Base-by-base conservation (phyloP, 2,888 invertebrate genomes). In the Romanomermis culicivorax region DNA sequence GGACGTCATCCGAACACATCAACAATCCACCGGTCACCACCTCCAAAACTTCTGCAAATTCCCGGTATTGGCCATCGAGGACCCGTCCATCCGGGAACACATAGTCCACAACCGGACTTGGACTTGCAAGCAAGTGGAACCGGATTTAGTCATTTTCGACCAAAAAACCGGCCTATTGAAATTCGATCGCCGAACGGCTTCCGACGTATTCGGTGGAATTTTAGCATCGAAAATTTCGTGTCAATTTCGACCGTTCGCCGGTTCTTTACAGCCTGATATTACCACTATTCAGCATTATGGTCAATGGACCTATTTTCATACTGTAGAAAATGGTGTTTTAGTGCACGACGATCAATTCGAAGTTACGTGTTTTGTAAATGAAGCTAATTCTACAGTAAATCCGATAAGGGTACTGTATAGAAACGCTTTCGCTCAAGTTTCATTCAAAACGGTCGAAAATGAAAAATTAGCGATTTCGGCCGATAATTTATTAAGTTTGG, bases 341-440 rank as follows among this genome's bases (percentile, higher is more conserved):
- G 23, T 20, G 23, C 4, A 4, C 4, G 50, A 49, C 50, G 50
- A 49, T 27, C 29, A 25, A 27, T 27, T 49, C 50, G 29, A 49
- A 27, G 50, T 49, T 25, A 49, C 7, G 11, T 49, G 50, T 27
- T 49, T 27, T 25, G 29, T 11, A 11, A 45, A n/a, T 23, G 17
- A 23, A n/a, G n/a, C n/a, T n/a, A n/a, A n/a, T n/a, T n/a, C n/a
- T n/a, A n/a, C n/a, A n/a, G n/a, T n/a, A n/a, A n/a, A n/a, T n/a
- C n/a, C n/a, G n/a, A n/a, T n/a, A n/a, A n/a, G 23, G 7, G 47
- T n/a, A 11, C 7, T 49, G 3, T 49, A 49, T 27, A 25, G 29
- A 27, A 27, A 27, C 20, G 50, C 50, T 17, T 49, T 49, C 50
- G 29, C 27, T 27, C 50, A 49, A 49, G 29, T 49, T 25, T 7